A percentile compares a stretch with the other conserved stretches of the same genome.
Conservation (phyloP, 2,113 vertebrate genomes). For the Spermophilus dauricus region DNA sequence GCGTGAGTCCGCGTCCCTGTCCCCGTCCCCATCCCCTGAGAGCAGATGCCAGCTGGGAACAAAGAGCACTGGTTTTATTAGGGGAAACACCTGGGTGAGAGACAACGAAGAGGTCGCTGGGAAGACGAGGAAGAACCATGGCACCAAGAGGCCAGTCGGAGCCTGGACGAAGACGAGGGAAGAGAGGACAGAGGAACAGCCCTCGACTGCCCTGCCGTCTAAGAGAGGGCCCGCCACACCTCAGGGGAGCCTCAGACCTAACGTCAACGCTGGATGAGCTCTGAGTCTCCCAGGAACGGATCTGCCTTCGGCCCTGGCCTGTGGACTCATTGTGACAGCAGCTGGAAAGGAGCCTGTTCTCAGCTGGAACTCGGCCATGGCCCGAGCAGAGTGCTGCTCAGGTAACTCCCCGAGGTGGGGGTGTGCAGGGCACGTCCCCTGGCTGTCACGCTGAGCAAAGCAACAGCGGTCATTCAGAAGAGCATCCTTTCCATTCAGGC, state of each 20-base stretch:
- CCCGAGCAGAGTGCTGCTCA: too few relatives aligned
- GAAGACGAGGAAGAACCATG: not conserved
- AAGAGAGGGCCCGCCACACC: not conserved
- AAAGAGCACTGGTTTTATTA: not conserved
- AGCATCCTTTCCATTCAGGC: not conserved
- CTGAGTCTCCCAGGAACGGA: not conserved
- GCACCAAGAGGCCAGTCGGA: not conserved
- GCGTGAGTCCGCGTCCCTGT: not conserved
- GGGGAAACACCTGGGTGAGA: not conserved
- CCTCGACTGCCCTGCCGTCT: not conserved
- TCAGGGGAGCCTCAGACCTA: not conserved
- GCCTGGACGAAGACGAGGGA: accelerated
- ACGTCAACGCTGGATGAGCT: not conserved
- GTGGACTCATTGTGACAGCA: not conserved
- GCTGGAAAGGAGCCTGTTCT: not conserved
- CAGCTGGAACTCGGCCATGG: not conserved
- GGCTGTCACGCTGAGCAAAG: not conserved
- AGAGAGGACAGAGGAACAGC: not conserved
- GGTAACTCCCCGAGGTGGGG: not conserved
- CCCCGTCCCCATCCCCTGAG: not conserved
- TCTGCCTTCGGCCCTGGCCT: not conserved
- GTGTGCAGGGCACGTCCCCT: not conserved
- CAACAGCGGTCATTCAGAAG: not conserved
- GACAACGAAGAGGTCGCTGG: not conserved
- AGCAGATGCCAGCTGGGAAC: not conserved